phyloP scores from a whole-genome alignment of 1,140 invertebrate species.

The Batillaria attramentaria region DNA sequence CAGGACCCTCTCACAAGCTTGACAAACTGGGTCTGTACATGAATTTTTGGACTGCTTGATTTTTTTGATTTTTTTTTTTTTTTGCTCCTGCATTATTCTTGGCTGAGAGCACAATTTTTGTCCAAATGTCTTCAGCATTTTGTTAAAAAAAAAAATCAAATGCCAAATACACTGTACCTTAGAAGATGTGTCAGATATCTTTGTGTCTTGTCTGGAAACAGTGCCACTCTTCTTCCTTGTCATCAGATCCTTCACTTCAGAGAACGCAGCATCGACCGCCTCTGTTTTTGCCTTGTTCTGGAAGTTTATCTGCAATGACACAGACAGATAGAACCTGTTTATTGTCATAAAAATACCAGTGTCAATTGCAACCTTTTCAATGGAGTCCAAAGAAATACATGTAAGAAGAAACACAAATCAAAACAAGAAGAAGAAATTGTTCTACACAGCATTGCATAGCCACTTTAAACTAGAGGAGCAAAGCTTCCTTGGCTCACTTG shows the following conservation, averaged over 20 bases:
- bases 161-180: not conserved
- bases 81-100: no score
- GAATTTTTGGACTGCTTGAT: no score
- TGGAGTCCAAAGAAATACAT: not conserved
- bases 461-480: not conserved
- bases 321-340: no score
- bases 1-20: no score
- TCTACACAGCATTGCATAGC: not conserved
- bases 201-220: not conserved
- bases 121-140: not conserved
- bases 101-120: no score
- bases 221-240: not conserved
- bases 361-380: not conserved
- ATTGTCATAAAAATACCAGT: constrained; percentile 9
- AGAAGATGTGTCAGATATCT: not conserved
- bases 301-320: constrained; percentile 43
- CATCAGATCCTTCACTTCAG: constrained; percentile 25
- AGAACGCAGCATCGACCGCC: constrained; percentile 35
- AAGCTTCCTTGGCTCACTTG: no score
- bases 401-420: not conserved
- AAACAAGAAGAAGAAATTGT: not conserved
- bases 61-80: no score
- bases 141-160: not conserved
- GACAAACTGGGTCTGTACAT: no score
- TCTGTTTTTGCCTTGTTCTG: constrained; percentile 41